Evolutionary conservation across 35 echinoderm and acorn worm species (phyloP).

Genomic region (Antedon bifida): DNA sequence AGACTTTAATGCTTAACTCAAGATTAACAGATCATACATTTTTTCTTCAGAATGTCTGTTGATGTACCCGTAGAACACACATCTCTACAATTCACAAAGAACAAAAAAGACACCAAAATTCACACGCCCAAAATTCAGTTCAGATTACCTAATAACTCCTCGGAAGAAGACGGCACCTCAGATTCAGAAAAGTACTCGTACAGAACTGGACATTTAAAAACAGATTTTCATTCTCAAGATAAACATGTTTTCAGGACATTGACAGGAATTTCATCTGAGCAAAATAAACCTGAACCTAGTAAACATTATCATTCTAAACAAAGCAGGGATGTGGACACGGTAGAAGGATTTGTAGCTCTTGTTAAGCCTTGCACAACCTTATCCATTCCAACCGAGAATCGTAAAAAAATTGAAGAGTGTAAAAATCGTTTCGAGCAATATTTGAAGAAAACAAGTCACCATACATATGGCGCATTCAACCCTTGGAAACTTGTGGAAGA

Average conservation of each 20-base stretch:
- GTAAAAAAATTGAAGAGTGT: conserved; percentile 24
- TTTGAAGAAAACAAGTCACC: conserved; percentile 45
- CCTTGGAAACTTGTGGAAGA: conserved; percentile 73
- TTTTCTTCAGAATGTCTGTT: not conserved
- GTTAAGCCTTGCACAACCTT: not conserved
- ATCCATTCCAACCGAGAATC: conserved; percentile 18
- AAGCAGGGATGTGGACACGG: not conserved
- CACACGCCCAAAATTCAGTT: not conserved
- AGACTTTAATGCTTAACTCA: too few relatives aligned
- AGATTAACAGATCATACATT: too few relatives aligned
- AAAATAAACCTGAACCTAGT: not conserved
- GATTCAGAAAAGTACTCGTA: not conserved
- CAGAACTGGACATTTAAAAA: not conserved
- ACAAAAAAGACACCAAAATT: not conserved
- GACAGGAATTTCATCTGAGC: too few relatives aligned
- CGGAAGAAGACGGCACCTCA: not conserved
- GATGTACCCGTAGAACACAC: not conserved
- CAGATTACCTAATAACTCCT: not conserved
- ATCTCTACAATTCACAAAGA: not conserved
- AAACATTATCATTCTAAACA: not conserved
- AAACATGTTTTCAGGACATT: too few relatives aligned
- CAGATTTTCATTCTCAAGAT: not conserved
- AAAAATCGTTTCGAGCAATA: conserved; percentile 25
- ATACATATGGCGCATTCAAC: conserved; percentile 40
- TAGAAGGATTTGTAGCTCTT: not conserved